A percentile compares a stretch with the other conserved stretches of the same genome.
Conservation (phyloP, 2,888 invertebrate species). For the Synergus itoensis region DNA sequence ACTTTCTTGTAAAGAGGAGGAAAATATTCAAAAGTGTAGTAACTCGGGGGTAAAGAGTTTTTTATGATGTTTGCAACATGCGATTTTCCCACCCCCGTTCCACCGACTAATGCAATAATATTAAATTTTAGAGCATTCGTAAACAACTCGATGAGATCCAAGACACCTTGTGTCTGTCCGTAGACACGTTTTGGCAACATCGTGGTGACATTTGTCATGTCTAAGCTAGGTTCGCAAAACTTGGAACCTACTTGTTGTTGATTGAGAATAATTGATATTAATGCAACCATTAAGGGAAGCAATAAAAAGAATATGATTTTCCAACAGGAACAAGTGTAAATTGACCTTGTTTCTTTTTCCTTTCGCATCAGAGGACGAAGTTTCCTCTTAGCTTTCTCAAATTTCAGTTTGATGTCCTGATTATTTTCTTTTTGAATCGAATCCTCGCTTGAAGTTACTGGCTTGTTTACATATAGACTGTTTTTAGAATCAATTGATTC, state of each 20-base stretch:
- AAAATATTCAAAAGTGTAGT: conserved; percentile 60
- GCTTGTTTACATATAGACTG: not conserved
- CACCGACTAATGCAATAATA: conserved; percentile 67
- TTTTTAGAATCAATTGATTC: not conserved
- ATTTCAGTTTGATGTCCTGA: not conserved
- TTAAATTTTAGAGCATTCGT: conserved; percentile 55
- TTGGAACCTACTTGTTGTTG: conserved; percentile 46
- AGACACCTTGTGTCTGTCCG: conserved; percentile 66
- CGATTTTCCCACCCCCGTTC: conserved; percentile 74
- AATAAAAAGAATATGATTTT: conserved; percentile 50
- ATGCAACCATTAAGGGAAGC: conserved; percentile 45
- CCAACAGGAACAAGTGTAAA: conserved; percentile 31
- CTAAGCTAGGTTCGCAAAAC: conserved; percentile 55
- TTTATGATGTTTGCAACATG: conserved; percentile 68
- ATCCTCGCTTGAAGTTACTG: not conserved
- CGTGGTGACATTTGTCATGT: conserved; percentile 59
- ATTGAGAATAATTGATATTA: conserved; percentile 47
- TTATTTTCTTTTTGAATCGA: not conserved
- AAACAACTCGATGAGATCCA: conserved; percentile 56
- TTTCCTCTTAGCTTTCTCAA: not conserved
- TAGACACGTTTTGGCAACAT: conserved; percentile 63
- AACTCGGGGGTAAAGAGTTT: conserved; percentile 57
- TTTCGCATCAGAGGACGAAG: conserved; percentile 8
- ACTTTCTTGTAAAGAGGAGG: conserved; percentile 56
- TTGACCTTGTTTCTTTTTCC: not conserved